These are phyloP conservation scores for Campaea margaritaria DNA, from an alignment of 2,888 invertebrate genomes.

Conservation along the genomic window DNA sequence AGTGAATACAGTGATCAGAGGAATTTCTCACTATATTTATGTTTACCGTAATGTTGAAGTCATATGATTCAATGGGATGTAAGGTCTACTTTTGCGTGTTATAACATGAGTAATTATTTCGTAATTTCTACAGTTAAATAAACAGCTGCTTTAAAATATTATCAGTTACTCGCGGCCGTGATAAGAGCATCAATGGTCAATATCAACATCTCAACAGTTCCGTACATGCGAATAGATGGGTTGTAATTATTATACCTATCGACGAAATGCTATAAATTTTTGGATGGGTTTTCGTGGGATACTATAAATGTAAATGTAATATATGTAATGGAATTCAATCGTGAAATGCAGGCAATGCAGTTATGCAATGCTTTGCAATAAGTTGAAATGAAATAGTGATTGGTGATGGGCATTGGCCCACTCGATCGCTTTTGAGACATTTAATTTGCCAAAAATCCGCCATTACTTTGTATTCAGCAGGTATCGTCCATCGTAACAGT, in stretches of 20 bases:
- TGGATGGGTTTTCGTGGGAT: neutral
- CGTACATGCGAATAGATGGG: conserved; percentile 3
- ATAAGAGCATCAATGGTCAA: conserved; percentile 34
- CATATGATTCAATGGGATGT: neutral
- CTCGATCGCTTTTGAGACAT: too few relatives aligned
- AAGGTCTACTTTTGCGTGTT: neutral
- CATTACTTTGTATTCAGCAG: too few relatives aligned
- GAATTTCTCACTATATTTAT: neutral
- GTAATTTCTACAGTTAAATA: conserved; percentile 3
- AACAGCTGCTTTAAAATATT: conserved; percentile 33
- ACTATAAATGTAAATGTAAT: too few relatives aligned
- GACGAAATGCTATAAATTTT: neutral
- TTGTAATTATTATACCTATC: neutral
- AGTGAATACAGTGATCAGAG: too few relatives aligned
- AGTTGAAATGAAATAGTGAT: too few relatives aligned
- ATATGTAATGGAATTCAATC: too few relatives aligned
- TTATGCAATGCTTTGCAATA: too few relatives aligned
- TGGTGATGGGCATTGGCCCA: too few relatives aligned
- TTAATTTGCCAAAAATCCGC: too few relatives aligned
- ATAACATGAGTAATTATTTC: conserved; percentile 1
- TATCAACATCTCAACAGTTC: conserved; percentile 22
- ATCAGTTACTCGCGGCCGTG: conserved; percentile 45
- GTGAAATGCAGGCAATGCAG: too few relatives aligned
- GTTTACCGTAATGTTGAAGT: neutral
- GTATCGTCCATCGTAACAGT: too few relatives aligned